phyloP scores from a whole-genome alignment of 2,797 vertebrate species.

The Syngnathus rostellatus region DNA sequence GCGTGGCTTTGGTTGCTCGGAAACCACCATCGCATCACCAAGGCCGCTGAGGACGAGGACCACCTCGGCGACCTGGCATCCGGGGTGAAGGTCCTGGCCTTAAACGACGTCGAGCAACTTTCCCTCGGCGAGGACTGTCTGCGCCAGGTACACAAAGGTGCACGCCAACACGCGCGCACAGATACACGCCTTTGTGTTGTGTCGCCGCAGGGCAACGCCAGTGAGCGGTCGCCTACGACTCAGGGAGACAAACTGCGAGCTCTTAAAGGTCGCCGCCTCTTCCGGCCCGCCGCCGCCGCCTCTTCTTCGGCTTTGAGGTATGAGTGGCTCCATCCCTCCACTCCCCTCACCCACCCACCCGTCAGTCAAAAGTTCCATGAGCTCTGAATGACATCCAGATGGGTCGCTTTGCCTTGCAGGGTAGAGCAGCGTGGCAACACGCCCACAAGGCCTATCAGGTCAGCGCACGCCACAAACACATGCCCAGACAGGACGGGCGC shows the following conservation, averaged over 20 bases:
- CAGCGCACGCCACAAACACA: slow-evolving; percentile 5
- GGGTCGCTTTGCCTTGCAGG: slow-evolving; percentile 54
- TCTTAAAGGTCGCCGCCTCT: slow-evolving; percentile 81
- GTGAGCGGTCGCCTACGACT: slow-evolving; percentile 71
- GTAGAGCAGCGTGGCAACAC: slow-evolving; percentile 77
- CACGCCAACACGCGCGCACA: not conserved
- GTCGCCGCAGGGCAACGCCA: slow-evolving; percentile 62
- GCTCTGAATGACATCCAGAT: not conserved
- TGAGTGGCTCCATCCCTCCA: slow-evolving; percentile 3
- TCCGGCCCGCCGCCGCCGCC: slow-evolving; percentile 67
- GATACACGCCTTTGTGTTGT: slow-evolving; percentile 4
- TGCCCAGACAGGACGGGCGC: not conserved
- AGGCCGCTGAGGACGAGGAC: slow-evolving; percentile 65
- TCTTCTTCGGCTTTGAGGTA: slow-evolving; percentile 75
- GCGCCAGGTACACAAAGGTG: slow-evolving; percentile 67
- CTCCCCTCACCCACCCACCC: not conserved
- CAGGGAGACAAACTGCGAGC: slow-evolving; percentile 96
- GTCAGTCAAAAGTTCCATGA: not conserved
- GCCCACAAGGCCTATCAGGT: slow-evolving; percentile 81
- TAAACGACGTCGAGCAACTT: slow-evolving; percentile 62
- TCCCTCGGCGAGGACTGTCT: slow-evolving; percentile 62
- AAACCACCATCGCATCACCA: slow-evolving; percentile 62
- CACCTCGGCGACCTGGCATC: slow-evolving; percentile 68
- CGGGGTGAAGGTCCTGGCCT: slow-evolving; percentile 76
- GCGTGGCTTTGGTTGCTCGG: slow-evolving; percentile 80